phyloP scores from a whole-genome alignment of 2,797 vertebrate species.

The Sciurus carolinensis region DNA sequence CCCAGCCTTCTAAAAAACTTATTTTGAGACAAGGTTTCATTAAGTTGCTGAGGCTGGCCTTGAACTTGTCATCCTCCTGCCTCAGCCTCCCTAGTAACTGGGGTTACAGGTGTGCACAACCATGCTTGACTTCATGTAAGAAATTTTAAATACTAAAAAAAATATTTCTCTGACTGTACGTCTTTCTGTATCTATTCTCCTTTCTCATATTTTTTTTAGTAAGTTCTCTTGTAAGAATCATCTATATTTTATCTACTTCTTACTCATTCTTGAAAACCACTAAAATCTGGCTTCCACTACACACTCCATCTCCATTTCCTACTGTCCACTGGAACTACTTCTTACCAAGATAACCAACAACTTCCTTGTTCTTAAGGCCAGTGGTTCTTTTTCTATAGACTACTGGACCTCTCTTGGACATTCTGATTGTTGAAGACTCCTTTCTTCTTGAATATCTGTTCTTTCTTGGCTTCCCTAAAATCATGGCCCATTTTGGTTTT shows the following conservation, averaged over 20 bases:
- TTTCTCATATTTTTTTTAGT: slow-evolving; percentile 9
- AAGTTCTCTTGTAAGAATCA: slow-evolving; percentile 24
- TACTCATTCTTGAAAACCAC: slow-evolving; percentile 23
- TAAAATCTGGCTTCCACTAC: neutral
- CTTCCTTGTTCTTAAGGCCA: neutral
- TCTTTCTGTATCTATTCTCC: slow-evolving; percentile 1
- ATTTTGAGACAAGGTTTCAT: too few relatives aligned
- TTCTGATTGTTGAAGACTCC: neutral
- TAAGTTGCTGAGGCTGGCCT: too few relatives aligned
- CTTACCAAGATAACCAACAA: slow-evolving; percentile 45
- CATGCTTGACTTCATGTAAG: neutral
- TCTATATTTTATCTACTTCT: neutral
- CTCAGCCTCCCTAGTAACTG: too few relatives aligned
- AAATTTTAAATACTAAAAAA: slow-evolving; percentile 15
- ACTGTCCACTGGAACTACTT: neutral
- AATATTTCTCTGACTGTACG: neutral
- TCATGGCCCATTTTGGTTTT: neutral
- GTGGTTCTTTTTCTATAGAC: neutral
- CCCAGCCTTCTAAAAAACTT: too few relatives aligned
- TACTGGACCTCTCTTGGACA: slow-evolving; percentile 15
- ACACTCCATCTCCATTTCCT: neutral
- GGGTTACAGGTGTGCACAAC: too few relatives aligned
- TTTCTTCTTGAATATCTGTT: slow-evolving; percentile 13
- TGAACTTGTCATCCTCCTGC: too few relatives aligned
- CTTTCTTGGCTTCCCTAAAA: slow-evolving; percentile 56